Evolutionary conservation across 2,888 invertebrate species (phyloP), one percentile per base, ranked within the genome.

Genomic region (Opisthograptis luteolata): DNA sequence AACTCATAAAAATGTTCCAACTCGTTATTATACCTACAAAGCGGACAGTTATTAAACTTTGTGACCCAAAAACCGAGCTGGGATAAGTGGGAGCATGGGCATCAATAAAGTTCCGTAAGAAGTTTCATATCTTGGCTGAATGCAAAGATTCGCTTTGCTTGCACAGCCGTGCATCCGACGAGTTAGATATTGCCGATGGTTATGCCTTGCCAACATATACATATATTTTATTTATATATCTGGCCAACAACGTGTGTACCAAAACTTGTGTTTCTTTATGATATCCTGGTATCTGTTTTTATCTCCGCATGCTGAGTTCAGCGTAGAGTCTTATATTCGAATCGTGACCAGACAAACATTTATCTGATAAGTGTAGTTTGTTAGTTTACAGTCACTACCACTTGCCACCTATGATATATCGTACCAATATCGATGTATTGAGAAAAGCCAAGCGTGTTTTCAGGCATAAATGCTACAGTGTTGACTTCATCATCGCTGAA

Each of bases 101-200:
- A 71, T 75, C 74, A 75, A 76, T 76, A 76, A 73, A 69, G 62
- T 67, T 63, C 62, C 62, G 69, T 69, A 73, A 51, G 55, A 66
- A 69, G 58, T 66, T 79, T 80, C 81, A 82, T 84, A 84, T 82
- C 76, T 76, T 62, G 59, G 59, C 64, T 73, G 77, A 79, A 80
- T 78, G 73, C 73, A 70, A 74, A 81, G 77, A 81, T 80, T 80
- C 55, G 55, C 40, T 59, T 45, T 81, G 81, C 80, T 78, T 79
- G 74, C 72, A 68, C 73, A 73, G 78, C 75, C 65, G 58, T 60
- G 61, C 62, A 54, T 57, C 47, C 52, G 41, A 50, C 47, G 39
- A 55, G 55, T 51, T 43, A 30, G 50, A 55, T 62, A 62, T 62
- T 62, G 62, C 50, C 31, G 24, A 50, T 55, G 48, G 46, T 14